phyloP scores from a whole-genome alignment of 2,797 vertebrate genomes.

The Eulemur albifrons region DNA sequence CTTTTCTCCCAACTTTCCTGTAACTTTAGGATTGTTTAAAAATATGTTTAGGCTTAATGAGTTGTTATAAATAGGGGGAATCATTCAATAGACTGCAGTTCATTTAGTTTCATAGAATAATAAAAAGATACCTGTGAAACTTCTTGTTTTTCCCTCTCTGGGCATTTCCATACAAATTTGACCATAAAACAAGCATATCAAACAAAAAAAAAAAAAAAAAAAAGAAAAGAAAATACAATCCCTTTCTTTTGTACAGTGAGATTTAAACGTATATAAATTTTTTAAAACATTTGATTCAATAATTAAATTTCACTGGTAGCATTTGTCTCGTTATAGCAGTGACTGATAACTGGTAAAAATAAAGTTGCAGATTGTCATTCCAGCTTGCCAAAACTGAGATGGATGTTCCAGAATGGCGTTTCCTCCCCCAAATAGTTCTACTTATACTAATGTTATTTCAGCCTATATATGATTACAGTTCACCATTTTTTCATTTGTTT shows the following conservation, averaged over 20 bases:
- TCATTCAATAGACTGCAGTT: background rate
- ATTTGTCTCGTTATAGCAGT: background rate
- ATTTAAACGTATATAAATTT: background rate
- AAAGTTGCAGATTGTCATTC: constrained; percentile 43
- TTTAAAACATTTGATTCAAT: background rate
- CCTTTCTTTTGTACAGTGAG: background rate
- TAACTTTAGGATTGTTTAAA: background rate
- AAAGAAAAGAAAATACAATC: background rate
- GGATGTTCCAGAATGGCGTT: constrained; percentile 31
- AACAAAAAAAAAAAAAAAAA: background rate
- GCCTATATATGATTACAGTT: constrained; percentile 13
- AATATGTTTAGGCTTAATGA: background rate
- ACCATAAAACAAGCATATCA: background rate
- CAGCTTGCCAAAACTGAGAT: constrained; percentile 14
- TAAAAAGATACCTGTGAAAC: background rate
- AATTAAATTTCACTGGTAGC: background rate
- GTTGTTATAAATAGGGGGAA: background rate
- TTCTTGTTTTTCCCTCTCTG: background rate
- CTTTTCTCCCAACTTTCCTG: background rate
- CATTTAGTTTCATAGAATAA: background rate
- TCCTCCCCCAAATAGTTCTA: background rate
- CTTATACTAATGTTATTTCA: background rate
- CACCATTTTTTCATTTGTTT: background rate
- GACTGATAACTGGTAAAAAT: constrained; percentile 43
- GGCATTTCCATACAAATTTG: background rate